Evolutionary conservation across 2,797 vertebrate species (phyloP).

Genomic region (Chrysocyon brachyurus): DNA sequence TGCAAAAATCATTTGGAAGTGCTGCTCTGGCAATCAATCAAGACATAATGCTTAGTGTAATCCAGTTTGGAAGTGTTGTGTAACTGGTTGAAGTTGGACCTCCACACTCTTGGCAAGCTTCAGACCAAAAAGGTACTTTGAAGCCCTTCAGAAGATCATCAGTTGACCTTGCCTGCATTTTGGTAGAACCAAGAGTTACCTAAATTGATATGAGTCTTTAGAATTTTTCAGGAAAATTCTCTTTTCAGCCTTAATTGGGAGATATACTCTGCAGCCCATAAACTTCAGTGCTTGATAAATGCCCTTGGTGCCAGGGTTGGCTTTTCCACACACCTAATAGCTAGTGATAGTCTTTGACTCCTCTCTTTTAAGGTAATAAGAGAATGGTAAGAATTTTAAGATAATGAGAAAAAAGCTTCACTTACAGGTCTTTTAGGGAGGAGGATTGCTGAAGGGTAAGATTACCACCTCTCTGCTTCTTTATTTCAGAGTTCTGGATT

Average conservation of each 20-base stretch:
- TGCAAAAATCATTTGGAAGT: slow-evolving; percentile 40
- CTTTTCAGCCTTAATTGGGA: slow-evolving; percentile 7
- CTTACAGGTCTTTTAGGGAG: not conserved
- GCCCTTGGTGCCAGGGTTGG: not conserved
- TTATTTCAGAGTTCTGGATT: not conserved
- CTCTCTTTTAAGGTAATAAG: not conserved
- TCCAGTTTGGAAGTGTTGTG: not conserved
- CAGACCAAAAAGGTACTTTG: not conserved
- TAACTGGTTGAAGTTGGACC: not conserved
- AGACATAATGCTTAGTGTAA: not conserved
- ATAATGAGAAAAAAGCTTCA: not conserved
- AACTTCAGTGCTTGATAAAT: not conserved
- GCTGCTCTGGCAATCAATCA: slow-evolving; percentile 43
- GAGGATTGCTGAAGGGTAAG: not conserved
- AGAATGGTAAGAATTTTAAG: not conserved
- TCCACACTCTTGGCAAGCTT: not conserved
- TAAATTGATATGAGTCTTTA: not conserved
- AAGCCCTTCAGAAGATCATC: not conserved
- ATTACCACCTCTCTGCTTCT: not conserved
- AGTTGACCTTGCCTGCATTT: not conserved
- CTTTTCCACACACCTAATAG: not conserved
- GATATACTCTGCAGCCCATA: not conserved
- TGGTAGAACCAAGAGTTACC: not conserved
- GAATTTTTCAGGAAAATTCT: not conserved
- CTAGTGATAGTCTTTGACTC: not conserved